phyloP scores from a whole-genome alignment of 2,113 vertebrate genomes.

The Ciconia stormi region DNA sequence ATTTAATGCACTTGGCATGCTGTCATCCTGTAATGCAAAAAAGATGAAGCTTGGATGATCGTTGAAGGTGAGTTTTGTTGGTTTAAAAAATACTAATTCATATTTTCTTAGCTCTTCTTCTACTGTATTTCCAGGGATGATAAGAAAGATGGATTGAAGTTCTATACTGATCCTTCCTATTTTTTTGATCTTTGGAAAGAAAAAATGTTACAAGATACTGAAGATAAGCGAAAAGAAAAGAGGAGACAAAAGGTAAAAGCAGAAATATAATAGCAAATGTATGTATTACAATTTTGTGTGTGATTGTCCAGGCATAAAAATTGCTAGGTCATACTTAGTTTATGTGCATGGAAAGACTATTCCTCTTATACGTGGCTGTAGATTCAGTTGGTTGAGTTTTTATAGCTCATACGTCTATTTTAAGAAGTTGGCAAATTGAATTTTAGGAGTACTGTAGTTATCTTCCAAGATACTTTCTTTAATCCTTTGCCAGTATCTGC shows the following conservation, averaged over 20 bases:
- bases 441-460: neutral
- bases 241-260: conserved; percentile 81
- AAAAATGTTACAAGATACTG: conserved; percentile 98
- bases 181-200: conserved; percentile 99
- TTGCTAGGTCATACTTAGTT: neutral
- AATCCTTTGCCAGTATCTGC: neutral
- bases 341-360: neutral
- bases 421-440: neutral
- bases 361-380: neutral
- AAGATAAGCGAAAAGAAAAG: conserved; percentile 97
- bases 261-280: neutral
- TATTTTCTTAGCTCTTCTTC: neutral
- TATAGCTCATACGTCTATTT: neutral
- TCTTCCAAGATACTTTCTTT: neutral
- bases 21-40: neutral
- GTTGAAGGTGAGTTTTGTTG: neutral
- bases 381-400: neutral
- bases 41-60: neutral
- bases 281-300: neutral
- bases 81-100: neutral
- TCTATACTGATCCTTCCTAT: conserved; percentile 98
- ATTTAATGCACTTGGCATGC: neutral
- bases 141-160: conserved; percentile 94
- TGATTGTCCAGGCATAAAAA: neutral
- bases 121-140: conserved; percentile 84